Evolutionary conservation across 2,797 vertebrate species (phyloP).

Genomic region (Anabacerthia variegaticeps): DNA sequence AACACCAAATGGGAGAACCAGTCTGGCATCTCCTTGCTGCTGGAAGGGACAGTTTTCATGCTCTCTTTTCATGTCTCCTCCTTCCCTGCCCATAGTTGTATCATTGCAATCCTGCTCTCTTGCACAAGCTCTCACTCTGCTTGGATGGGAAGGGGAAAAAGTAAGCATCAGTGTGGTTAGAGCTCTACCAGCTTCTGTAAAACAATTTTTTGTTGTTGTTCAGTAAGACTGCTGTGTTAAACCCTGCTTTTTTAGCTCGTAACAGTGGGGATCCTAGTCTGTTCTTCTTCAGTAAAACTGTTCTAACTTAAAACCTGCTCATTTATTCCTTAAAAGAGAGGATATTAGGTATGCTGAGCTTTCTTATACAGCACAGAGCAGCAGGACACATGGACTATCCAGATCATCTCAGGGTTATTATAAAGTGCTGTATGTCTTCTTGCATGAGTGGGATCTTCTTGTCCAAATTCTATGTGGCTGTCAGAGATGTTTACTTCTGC

Average conservation of each 20-base stretch:
- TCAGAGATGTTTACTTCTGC: neutral
- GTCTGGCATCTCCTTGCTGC: neutral
- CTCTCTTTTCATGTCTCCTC: neutral
- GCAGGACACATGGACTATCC: neutral
- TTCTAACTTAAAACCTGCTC: neutral
- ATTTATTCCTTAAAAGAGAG: neutral
- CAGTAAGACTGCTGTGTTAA: neutral
- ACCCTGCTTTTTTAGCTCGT: neutral
- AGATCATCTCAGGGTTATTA: neutral
- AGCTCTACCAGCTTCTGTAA: neutral
- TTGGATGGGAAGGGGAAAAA: neutral
- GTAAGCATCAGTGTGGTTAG: neutral
- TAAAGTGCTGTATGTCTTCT: neutral
- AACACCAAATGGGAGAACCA: neutral
- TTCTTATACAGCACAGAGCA: neutral
- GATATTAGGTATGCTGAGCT: neutral
- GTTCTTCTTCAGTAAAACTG: neutral
- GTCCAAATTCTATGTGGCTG: neutral
- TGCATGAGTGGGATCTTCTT: neutral
- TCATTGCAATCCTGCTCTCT: neutral
- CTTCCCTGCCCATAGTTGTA: neutral
- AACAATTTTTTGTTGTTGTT: neutral
- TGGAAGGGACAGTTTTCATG: accelerated
- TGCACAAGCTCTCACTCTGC: neutral
- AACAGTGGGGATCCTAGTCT: neutral